These are phyloP conservation scores for Yponomeuta plumbellus DNA, from an alignment of 2,888 invertebrate species.

Conservation along the genomic window DNA sequence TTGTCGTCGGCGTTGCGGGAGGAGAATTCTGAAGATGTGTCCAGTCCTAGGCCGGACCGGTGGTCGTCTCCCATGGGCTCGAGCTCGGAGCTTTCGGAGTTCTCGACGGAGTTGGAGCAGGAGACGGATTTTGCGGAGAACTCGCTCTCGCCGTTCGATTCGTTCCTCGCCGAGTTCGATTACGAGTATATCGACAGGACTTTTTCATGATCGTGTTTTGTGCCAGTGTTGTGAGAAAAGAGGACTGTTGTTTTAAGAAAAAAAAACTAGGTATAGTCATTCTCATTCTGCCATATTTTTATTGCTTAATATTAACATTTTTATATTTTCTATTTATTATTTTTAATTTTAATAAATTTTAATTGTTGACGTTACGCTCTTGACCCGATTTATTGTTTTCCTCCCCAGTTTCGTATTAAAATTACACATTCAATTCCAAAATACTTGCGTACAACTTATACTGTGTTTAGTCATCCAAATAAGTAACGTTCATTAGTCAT, in stretches of 20 bases:
- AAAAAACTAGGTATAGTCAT: slow-evolving; percentile 9
- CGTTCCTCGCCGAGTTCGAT: slow-evolving; percentile 71
- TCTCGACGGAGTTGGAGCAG: slow-evolving; percentile 64
- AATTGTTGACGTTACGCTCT: slow-evolving; percentile 55
- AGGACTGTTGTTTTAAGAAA: slow-evolving; percentile 2
- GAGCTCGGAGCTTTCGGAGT: slow-evolving; percentile 73
- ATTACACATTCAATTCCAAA: background rate
- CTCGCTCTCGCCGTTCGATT: slow-evolving; percentile 77
- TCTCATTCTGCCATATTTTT: slow-evolving; percentile 30
- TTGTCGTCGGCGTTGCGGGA: slow-evolving; percentile 81
- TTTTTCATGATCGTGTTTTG: slow-evolving; percentile 47
- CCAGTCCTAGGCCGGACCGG: slow-evolving; percentile 44
- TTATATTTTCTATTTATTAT: slow-evolving; percentile 55
- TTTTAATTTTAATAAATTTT: slow-evolving; percentile 53
- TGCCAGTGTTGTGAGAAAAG: slow-evolving; percentile 1
- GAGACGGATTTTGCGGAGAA: slow-evolving; percentile 71
- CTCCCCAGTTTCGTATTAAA: background rate
- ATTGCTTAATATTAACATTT: slow-evolving; percentile 53
- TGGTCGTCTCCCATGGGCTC: slow-evolving; percentile 58
- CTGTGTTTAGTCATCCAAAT: background rate
- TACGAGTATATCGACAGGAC: slow-evolving; percentile 67
- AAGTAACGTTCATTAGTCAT: no score
- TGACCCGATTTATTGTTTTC: background rate
- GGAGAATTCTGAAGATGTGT: slow-evolving; percentile 37
- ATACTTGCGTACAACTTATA: background rate